Percentiles rank a stretch among this genome's conserved stretches.
Conservation (phyloP, 2,113 vertebrate genomes). For the Aphyosemion australe region DNA sequence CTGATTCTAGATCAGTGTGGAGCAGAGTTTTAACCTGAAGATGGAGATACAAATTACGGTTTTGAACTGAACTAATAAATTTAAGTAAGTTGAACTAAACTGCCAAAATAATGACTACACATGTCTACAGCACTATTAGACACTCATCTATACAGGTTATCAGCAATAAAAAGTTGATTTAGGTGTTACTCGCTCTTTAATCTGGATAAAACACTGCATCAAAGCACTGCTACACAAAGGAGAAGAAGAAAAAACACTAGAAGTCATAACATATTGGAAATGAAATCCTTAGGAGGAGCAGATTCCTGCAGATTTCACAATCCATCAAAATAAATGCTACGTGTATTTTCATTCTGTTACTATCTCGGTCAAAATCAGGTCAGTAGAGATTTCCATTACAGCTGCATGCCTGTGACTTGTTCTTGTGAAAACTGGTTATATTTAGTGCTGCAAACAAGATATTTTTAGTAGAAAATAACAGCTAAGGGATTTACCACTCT, state of each 20-base stretch:
- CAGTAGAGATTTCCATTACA: conserved; percentile 63
- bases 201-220: conserved; percentile 57
- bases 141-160: too few species aligned
- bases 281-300: conserved; percentile 33
- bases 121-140: too few species aligned
- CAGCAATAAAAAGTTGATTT: too few species aligned
- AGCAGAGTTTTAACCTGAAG: too few species aligned
- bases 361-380: conserved; percentile 54
- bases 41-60: too few species aligned
- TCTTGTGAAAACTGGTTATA: conserved; percentile 55
- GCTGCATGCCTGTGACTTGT: conserved; percentile 50
- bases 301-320: conserved; percentile 55
- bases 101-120: too few species aligned
- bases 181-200: too few species aligned
- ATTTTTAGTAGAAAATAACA: conserved; percentile 60
- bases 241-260: conserved; percentile 3
- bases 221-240: not conserved
- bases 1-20: too few species aligned
- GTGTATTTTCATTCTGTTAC: conserved; percentile 46
- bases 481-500: conserved; percentile 56
- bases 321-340: conserved; percentile 60
- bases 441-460: conserved; percentile 54
- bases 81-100: too few species aligned
- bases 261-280: conserved; percentile 13
- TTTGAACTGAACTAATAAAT: too few species aligned